Evolutionary conservation across 2,113 vertebrate species (phyloP).

Genomic region (Anseranas semipalmata): DNA sequence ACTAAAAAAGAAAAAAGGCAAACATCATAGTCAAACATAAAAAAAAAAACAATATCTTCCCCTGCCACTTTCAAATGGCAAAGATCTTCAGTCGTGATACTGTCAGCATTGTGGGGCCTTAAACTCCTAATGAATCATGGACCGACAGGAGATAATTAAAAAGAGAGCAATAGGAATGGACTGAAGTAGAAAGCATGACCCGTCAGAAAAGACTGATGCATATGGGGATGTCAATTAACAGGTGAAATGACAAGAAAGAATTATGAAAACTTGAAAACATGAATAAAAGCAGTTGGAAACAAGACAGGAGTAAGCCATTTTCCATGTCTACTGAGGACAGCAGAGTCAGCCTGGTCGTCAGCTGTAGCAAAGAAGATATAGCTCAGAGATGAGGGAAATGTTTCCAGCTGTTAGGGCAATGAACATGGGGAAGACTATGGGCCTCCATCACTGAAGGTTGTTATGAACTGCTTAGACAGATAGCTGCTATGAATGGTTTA

Average conservation of each 20-base stretch:
- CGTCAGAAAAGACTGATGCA: not conserved
- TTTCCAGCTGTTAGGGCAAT: not conserved
- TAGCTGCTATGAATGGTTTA: not conserved
- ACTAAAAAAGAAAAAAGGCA: not conserved
- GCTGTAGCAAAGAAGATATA: not conserved
- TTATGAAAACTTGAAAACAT: not conserved
- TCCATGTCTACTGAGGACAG: not conserved
- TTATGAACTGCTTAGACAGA: not conserved
- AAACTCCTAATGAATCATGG: not conserved
- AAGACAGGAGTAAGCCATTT: not conserved
- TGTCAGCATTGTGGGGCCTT: not conserved
- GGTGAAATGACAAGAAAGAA: not conserved
- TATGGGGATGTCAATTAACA: not conserved
- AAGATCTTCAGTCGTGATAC: not conserved
- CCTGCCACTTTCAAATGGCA: not conserved
- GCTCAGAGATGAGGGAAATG: not conserved
- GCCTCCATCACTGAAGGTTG: not conserved
- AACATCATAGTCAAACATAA: not conserved
- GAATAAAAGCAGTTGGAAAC: not conserved
- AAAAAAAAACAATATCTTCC: rapidly evolving
- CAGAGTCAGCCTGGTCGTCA: not conserved
- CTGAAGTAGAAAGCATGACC: not conserved
- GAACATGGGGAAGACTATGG: not conserved
- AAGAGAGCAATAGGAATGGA: not conserved
- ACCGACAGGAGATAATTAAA: not conserved